A percentile compares a stretch with the other conserved stretches of the same genome.
These are phyloP conservation scores for Zaprionus camerounensis DNA, from an alignment of 1,140 invertebrate genomes.

Conservation along the genomic window DNA sequence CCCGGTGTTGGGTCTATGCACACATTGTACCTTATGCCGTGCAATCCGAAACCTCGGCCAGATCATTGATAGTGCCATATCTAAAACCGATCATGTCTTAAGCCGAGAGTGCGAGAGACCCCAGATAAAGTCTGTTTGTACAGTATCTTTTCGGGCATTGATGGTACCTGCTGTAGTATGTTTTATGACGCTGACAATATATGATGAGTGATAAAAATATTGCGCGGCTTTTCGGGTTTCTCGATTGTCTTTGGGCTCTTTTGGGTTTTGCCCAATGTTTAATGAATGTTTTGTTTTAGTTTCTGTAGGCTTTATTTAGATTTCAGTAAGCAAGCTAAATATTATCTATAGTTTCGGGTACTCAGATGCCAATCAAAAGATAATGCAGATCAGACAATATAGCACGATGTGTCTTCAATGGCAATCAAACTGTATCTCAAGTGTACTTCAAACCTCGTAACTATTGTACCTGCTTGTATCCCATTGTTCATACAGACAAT, in stretches of 20 bases:
- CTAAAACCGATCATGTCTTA: neutral
- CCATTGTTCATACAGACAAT: too few species aligned
- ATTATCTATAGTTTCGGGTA: neutral
- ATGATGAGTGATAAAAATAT: neutral
- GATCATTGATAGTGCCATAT: conserved; percentile 22
- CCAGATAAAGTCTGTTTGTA: conserved; percentile 2
- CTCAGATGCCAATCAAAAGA: too few species aligned
- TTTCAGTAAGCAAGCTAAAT: neutral
- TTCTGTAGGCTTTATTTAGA: neutral
- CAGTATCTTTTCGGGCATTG: neutral
- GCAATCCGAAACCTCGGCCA: neutral
- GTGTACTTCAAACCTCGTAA: too few species aligned
- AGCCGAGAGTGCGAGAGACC: neutral
- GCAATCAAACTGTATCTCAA: too few species aligned
- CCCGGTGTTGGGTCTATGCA: neutral
- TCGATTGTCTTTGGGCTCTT: too few species aligned
- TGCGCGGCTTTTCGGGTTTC: too few species aligned
- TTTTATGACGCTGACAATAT: neutral
- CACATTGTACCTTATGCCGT: conserved; percentile 1
- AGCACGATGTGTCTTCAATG: too few species aligned
- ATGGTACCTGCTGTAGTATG: conserved; percentile 1
- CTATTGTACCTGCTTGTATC: too few species aligned
- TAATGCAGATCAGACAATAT: too few species aligned
- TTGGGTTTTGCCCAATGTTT: neutral
- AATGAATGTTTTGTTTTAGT: neutral